Percentiles rank a stretch among this genome's conserved stretches.
phyloP scores from a whole-genome alignment of 2,797 vertebrate genomes.

The Diplodus sargus region DNA sequence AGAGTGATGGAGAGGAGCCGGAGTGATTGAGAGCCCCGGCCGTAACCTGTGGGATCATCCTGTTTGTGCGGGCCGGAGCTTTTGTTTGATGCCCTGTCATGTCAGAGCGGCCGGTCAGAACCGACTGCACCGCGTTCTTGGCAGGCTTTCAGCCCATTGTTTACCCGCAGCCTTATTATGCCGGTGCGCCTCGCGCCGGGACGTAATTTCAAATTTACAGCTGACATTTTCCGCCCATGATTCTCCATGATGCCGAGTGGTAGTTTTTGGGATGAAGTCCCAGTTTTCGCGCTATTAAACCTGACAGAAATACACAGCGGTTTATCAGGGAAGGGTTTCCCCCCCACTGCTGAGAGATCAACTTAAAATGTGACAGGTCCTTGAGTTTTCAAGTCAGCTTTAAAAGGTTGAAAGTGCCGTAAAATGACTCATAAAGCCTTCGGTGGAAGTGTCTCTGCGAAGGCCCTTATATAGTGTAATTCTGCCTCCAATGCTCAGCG shows the following conservation, averaged over 20 bases:
- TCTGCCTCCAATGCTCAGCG: too few species aligned
- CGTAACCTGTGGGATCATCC: slow-evolving; percentile 54
- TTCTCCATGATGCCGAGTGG: neutral
- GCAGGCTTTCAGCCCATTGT: slow-evolving; percentile 27
- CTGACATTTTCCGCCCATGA: slow-evolving; percentile 13
- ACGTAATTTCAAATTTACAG: slow-evolving; percentile 12
- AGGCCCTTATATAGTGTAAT: neutral
- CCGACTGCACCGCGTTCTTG: slow-evolving; percentile 8
- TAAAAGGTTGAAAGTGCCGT: neutral
- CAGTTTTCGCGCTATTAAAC: neutral
- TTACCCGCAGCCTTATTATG: slow-evolving; percentile 36
- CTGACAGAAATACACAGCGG: neutral
- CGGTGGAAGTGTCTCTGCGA: neutral
- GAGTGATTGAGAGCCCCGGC: slow-evolving; percentile 32
- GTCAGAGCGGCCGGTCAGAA: slow-evolving; percentile 30
- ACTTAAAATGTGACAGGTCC: neutral
- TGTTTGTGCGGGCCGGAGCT: slow-evolving; percentile 34
- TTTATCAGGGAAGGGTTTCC: neutral
- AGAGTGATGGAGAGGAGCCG: slow-evolving; percentile 20
- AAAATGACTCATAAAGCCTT: neutral
- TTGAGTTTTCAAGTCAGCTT: neutral
- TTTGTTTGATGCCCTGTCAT: slow-evolving; percentile 26
- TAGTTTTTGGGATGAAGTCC: neutral
- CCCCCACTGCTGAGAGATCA: neutral
- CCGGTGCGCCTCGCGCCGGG: neutral